phyloP scores from a whole-genome alignment of 2,888 invertebrate species.

The Apodemia zela region DNA sequence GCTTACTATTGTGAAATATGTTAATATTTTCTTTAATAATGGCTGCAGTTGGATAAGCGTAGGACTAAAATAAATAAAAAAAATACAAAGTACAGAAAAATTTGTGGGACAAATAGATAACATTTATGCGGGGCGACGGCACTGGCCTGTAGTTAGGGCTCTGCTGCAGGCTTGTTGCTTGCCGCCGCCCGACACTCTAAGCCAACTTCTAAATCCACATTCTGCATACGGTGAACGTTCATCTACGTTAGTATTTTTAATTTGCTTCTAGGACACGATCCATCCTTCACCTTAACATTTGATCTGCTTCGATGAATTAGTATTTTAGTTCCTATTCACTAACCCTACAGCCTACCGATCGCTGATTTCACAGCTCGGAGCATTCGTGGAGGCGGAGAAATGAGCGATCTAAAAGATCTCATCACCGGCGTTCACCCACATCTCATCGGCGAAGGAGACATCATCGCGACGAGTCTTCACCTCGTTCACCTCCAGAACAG shows the following conservation, averaged over 20 bases:
- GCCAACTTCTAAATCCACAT: conserved; percentile 57
- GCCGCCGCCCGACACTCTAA: conserved; percentile 59
- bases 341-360: conserved; percentile 79
- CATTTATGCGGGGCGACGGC: conserved; percentile 51
- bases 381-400: conserved; percentile 89
- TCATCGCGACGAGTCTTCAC: conserved; percentile 72
- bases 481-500: conserved; percentile 73
- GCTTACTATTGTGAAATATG: neutral
- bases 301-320: conserved; percentile 30
- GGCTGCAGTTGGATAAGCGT: neutral
- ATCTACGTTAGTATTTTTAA: conserved; percentile 60
- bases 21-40: neutral
- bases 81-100: neutral
- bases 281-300: conserved; percentile 58
- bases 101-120: conserved; percentile 34
- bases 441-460: conserved; percentile 87
- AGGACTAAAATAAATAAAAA: neutral
- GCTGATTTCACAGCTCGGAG: conserved; percentile 85
- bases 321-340: conserved; percentile 51
- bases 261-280: conserved; percentile 46
- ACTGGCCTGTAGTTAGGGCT: conserved; percentile 57
- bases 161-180: conserved; percentile 65
- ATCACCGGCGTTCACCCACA: conserved; percentile 90
- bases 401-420: conserved; percentile 92
- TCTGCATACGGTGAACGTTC: conserved; percentile 54